These are phyloP conservation scores for Helleia helle DNA, from an alignment of 2,888 invertebrate species.

Conservation along the genomic window DNA sequence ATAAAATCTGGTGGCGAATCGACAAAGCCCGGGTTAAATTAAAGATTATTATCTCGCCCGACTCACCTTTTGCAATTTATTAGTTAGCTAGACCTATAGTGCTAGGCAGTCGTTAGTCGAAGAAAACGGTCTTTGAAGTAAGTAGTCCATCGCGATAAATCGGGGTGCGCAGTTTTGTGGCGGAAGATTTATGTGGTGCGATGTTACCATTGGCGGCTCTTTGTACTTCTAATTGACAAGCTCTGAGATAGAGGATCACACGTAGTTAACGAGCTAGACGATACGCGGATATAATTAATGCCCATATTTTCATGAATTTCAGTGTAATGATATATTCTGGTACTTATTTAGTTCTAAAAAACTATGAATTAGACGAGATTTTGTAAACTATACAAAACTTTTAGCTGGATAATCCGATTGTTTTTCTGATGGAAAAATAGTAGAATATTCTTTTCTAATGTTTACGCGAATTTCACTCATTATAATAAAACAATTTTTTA, in stretches of 20 bases:
- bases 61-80: conserved; percentile 20
- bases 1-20: conserved; percentile 33
- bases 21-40: conserved; percentile 25
- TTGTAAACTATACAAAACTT: no score
- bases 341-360: no score
- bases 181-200: conserved; percentile 47
- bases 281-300: neutral
- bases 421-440: no score
- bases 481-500: no score
- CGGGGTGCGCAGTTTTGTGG: conserved; percentile 31
- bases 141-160: conserved; percentile 33
- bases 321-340: no score
- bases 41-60: conserved; percentile 18
- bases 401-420: no score
- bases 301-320: neutral
- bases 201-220: conserved; percentile 38
- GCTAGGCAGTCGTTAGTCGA: conserved; percentile 24
- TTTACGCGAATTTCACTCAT: no score
- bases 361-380: no score
- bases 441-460: no score
- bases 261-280: conserved; percentile 33
- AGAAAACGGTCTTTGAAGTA: conserved; percentile 26
- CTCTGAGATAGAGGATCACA: conserved; percentile 39
- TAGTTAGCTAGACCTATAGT: conserved; percentile 11
- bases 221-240: conserved; percentile 60